Conservation (phyloP, 35 echinoderm and acorn worm species). For the Antedon bifida region DNA sequence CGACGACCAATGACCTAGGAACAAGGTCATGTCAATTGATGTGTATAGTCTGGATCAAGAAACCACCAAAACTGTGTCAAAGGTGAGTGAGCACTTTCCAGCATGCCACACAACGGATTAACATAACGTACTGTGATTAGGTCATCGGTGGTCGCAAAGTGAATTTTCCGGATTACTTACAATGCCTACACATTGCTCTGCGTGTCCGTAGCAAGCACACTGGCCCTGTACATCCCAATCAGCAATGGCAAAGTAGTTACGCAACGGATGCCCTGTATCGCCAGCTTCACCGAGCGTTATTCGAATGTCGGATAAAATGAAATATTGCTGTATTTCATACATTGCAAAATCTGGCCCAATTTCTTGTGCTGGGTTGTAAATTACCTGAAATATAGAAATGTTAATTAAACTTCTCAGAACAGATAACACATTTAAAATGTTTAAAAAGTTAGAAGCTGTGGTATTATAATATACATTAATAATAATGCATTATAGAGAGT, state of each 20-base stretch:
- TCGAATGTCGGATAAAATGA: conserved; percentile 37
- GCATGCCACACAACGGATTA: no score
- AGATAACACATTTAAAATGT: background rate
- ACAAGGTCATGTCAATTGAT: no score
- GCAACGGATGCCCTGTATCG: background rate
- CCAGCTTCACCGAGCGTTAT: conserved; percentile 45
- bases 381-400: conserved; percentile 18
- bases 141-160: no score
- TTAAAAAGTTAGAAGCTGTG: background rate
- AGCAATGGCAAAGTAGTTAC: conserved; percentile 61
- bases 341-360: conserved; percentile 17
- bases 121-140: no score
- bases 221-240: conserved; percentile 77
- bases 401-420: no score
- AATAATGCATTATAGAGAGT: no score
- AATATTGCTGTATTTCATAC: conserved; percentile 30
- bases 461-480: no score
- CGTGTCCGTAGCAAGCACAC: conserved; percentile 84
- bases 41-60: no score
- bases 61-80: no score
- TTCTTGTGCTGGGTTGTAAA: conserved; percentile 62
- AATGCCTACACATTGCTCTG: conserved; percentile 44
- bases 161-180: conserved; percentile 25
- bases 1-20: no score
- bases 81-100: no score